Percentiles rank a stretch among this genome's conserved stretches.
These are phyloP conservation scores for Hippocampus guttulatus DNA, from an alignment of 2,113 vertebrate genomes.

Conservation along the genomic window DNA sequence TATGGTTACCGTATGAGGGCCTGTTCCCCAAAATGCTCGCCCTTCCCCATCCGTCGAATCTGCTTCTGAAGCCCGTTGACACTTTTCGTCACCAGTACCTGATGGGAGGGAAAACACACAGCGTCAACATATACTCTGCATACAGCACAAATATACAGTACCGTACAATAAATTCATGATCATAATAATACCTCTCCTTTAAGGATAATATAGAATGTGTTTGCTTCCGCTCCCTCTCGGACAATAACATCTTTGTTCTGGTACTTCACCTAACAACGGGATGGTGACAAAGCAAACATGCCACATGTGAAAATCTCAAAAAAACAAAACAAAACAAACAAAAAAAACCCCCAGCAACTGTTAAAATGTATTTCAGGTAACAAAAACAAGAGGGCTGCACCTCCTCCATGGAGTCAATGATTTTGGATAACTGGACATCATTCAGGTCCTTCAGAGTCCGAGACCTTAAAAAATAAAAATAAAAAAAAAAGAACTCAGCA, in stretches of 20 bases:
- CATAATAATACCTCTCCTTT: conserved; percentile 71
- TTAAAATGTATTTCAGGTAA: background rate
- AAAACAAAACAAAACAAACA: too few relatives aligned
- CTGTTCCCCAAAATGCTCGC: conserved; percentile 80
- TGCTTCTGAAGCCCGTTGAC: conserved; percentile 68
- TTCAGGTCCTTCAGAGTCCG: conserved; percentile 73
- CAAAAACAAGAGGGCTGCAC: conserved; percentile 42
- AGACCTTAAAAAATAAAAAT: conserved; percentile 51
- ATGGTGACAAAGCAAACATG: too few relatives aligned
- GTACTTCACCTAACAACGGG: conserved; percentile 69
- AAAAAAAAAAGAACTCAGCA: background rate
- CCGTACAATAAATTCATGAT: background rate
- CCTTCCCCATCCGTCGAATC: conserved; percentile 72
- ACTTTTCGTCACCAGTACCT: conserved; percentile 75
- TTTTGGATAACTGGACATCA: conserved; percentile 72
- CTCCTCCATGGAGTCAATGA: conserved; percentile 80
- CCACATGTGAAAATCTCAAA: too few relatives aligned
- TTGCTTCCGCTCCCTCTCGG: conserved; percentile 72
- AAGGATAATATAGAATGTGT: conserved; percentile 78
- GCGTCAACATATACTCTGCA: background rate
- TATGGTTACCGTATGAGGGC: conserved; percentile 77
- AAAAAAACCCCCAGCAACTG: background rate
- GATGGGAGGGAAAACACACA: background rate
- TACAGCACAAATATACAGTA: too few relatives aligned
- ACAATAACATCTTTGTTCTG: conserved; percentile 73